Evolutionary conservation across 2,113 vertebrate genomes (phyloP), one percentile per base, ranked within the genome.

Genomic region (Oreotrochilus melanogaster): DNA sequence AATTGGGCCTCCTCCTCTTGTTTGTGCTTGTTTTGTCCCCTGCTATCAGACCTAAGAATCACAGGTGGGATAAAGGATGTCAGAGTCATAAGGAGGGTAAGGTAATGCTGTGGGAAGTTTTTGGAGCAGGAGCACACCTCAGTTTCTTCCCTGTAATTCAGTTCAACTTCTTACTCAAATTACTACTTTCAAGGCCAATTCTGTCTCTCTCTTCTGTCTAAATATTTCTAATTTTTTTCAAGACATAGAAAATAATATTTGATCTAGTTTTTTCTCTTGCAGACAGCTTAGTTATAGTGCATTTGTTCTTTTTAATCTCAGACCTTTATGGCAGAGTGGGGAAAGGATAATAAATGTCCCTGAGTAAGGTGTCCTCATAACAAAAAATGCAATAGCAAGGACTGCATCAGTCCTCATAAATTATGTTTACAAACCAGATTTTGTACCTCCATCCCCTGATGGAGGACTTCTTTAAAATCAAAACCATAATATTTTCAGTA

Each of bases 41-140:
- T 97, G 92, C 82, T 80, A 66, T 78, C 22, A 3, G 82, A 78
- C 94, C 90, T 78, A 90, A 90, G 93, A 96, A 94, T 50, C 39
- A 1, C 82, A 86, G 80, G 35, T 1, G 0, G 79, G 78, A 48
- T 90, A 48, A 88, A 93, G 88, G 75, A 89, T 74, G 79, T 58
- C 79, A 88, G 60, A 84, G 58, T 80, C 75, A 51, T 0, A 0
- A 64, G 35, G 42, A 71, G 69, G 75, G 51, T 33, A 73, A 93
- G 39, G 65, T 92, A 54, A 42, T 70, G 60, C 80, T 74, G 47
- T 86, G 83, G 84, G 88, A 93, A 93, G 83, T 92, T 95, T 92
- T 78, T 0, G 0, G 72, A 86, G 75, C 45, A 79, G 62, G 5
- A 85, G 25, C 67, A 90, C 39, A 61, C 39, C n/a, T 87, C 61